Percentiles rank a stretch among this genome's conserved stretches.
Evolutionary conservation across 2,797 vertebrate genomes (phyloP).

Genomic region (Picus viridis): DNA sequence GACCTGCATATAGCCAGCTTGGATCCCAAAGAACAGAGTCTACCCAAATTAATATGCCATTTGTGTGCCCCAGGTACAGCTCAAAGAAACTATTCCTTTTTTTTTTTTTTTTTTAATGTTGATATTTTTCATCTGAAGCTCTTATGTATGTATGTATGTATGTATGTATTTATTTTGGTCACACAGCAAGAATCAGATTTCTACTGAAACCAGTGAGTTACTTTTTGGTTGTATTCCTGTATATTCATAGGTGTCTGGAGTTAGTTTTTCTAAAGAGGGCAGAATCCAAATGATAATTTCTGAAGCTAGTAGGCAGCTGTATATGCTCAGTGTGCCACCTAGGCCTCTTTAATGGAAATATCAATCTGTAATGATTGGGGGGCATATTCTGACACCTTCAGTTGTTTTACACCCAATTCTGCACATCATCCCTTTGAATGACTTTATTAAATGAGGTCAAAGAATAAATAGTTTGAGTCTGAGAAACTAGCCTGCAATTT

Average conservation of each 20-base stretch:
- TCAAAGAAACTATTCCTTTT: not conserved
- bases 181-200: not conserved
- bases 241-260: not conserved
- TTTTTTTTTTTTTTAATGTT: not conserved
- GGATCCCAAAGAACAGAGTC: not conserved
- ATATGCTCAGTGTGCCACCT: slow-evolving; percentile 1
- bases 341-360: not conserved
- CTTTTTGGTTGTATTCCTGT: not conserved
- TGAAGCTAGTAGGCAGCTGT: not conserved
- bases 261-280: not conserved
- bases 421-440: not conserved
- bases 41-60: not conserved
- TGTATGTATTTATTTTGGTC: too few species aligned
- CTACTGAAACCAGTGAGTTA: not conserved
- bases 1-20: not conserved
- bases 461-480: not conserved
- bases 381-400: not conserved
- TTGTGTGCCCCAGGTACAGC: not conserved
- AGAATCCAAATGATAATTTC: not conserved
- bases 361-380: not conserved
- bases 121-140: not conserved
- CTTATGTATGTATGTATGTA: too few species aligned
- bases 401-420: not conserved
- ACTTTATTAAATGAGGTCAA: not conserved
- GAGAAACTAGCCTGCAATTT: not conserved